These are phyloP conservation scores for Rhynchopsitta pachyrhyncha DNA, from an alignment of 2,113 vertebrate species.

Conservation along the genomic window DNA sequence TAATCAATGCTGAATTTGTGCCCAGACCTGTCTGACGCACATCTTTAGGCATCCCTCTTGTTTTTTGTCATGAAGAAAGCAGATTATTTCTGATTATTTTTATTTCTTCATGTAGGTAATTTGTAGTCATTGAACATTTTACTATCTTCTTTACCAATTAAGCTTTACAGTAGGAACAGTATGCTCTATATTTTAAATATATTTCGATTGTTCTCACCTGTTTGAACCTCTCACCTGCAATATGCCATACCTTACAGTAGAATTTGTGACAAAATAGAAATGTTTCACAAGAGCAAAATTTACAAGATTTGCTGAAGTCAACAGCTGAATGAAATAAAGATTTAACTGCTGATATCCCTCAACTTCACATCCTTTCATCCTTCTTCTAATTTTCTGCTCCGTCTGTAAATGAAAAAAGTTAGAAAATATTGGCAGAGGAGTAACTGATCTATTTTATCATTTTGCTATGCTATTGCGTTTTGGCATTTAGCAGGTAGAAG, in stretches of 20 bases:
- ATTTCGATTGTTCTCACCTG: neutral
- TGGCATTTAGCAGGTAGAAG: neutral
- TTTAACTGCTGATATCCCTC: neutral
- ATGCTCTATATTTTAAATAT: neutral
- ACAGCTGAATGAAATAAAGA: neutral
- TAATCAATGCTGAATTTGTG: neutral
- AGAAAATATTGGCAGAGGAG: neutral
- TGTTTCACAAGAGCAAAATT: neutral
- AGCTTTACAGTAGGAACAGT: neutral
- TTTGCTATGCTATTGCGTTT: neutral
- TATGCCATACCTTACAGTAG: rapidly evolving
- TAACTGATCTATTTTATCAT: neutral
- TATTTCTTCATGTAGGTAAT: neutral
- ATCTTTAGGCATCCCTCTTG: neutral
- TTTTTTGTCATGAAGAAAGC: neutral
- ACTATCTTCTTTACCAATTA: neutral
- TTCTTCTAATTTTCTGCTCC: neutral
- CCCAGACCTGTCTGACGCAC: neutral
- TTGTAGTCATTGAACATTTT: neutral
- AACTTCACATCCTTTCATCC: neutral
- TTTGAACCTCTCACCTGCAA: neutral
- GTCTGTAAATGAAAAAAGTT: neutral
- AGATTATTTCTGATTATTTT: neutral
- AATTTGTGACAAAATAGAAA: neutral
- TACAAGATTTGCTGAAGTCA: neutral